A percentile compares a stretch with the other conserved stretches of the same genome.
Conservation (phyloP, 2,888 invertebrate genomes). For the Lacanobia oleracea region DNA sequence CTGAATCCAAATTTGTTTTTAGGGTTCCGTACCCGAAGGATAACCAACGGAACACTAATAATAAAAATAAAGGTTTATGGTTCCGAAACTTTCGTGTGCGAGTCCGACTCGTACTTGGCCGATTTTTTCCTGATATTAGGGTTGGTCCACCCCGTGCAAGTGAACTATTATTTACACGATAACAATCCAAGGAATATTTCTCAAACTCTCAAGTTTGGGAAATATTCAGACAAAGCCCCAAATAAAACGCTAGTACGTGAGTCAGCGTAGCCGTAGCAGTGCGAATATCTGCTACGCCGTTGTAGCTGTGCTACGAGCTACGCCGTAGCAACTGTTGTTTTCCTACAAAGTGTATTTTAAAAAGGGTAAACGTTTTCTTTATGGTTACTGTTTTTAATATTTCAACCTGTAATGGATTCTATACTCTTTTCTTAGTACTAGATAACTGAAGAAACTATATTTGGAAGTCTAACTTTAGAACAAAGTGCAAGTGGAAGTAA, state of each 20-base stretch:
- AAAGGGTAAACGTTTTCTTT: slow-evolving; percentile 22
- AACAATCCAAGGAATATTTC: not conserved
- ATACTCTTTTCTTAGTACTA: slow-evolving; percentile 10
- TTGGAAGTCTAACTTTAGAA: slow-evolving; percentile 10
- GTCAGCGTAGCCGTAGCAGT: slow-evolving; percentile 16
- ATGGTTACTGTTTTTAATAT: slow-evolving; percentile 4
- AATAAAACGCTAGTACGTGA: slow-evolving; percentile 14
- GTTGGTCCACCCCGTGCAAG: too few species aligned
- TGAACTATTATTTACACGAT: too few species aligned
- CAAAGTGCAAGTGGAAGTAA: slow-evolving; percentile 20
- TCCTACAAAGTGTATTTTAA: slow-evolving; percentile 22
- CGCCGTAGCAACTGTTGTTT: slow-evolving; percentile 44
- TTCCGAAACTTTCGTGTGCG: too few species aligned
- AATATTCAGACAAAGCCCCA: not conserved
- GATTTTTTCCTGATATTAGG: too few species aligned
- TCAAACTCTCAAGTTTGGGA: too few species aligned
- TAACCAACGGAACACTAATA: too few species aligned
- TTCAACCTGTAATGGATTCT: slow-evolving; percentile 18
- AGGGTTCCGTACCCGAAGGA: too few species aligned
- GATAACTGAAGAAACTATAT: slow-evolving; percentile 13
- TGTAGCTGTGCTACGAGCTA: slow-evolving; percentile 22
- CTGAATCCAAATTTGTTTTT: too few species aligned
- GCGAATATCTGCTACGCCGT: slow-evolving; percentile 34
- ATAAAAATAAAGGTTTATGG: too few species aligned
- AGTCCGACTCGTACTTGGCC: too few species aligned